These are phyloP conservation scores for Polyploca ridens DNA, from an alignment of 2,888 invertebrate species.

Conservation along the genomic window DNA sequence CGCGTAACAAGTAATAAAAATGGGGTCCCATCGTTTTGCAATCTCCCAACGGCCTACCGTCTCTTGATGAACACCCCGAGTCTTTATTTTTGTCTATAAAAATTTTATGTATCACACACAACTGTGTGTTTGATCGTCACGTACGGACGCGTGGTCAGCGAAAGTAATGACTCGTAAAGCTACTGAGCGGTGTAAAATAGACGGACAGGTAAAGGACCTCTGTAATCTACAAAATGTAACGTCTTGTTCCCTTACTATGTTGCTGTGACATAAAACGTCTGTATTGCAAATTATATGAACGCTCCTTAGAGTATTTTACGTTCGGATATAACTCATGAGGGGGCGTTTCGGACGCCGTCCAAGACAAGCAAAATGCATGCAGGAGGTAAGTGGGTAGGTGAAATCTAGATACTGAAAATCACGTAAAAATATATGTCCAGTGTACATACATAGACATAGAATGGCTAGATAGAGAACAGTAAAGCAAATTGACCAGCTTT, in stretches of 20 bases:
- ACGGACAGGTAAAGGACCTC: conserved; percentile 55
- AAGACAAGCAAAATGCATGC: not conserved
- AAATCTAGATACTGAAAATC: conserved; percentile 13
- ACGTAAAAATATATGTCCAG: too few species aligned
- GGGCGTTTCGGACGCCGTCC: not conserved
- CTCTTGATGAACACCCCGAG: conserved; percentile 74
- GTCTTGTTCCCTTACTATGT: conserved; percentile 13
- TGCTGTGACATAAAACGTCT: conserved; percentile 1
- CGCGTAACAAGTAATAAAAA: conserved; percentile 82
- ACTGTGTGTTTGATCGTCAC: conserved; percentile 59
- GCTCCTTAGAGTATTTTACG: not conserved
- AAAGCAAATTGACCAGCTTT: too few species aligned
- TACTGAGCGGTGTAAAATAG: conserved; percentile 69
- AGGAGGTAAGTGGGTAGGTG: conserved; percentile 19
- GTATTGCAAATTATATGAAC: conserved; percentile 3
- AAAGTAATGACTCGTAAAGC: conserved; percentile 79
- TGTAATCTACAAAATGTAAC: conserved; percentile 23
- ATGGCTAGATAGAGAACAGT: too few species aligned
- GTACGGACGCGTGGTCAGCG: conserved; percentile 69
- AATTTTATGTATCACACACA: conserved; percentile 67
- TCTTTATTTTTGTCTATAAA: conserved; percentile 77
- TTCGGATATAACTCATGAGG: not conserved
- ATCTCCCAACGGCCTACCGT: conserved; percentile 66
- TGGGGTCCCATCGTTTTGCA: conserved; percentile 75
- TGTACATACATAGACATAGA: too few species aligned